Conservation (phyloP, 2,113 vertebrate species). For the Salvelinus fontinalis region DNA sequence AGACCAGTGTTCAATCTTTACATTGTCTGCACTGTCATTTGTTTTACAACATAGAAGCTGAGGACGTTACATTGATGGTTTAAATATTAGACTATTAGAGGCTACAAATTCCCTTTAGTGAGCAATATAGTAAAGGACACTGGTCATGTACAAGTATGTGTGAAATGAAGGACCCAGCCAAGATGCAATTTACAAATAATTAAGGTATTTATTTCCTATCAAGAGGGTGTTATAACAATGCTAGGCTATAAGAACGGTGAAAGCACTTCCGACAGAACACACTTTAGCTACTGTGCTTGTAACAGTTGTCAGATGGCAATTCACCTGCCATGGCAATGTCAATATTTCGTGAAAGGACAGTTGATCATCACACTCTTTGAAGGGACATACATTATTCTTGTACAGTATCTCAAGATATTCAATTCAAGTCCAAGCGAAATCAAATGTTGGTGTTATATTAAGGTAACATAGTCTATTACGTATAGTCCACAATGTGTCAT, state of each 20-base stretch:
- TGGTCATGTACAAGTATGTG: not conserved
- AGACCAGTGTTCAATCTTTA: too few species aligned
- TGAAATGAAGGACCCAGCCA: not conserved
- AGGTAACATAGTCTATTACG: not conserved
- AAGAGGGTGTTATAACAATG: too few species aligned
- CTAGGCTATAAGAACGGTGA: not conserved
- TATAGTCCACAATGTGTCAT: not conserved
- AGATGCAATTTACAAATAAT: not conserved
- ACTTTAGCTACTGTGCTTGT: constrained; percentile 22
- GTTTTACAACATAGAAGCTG: not conserved
- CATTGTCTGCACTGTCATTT: too few species aligned
- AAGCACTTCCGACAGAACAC: not conserved
- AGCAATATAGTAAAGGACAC: not conserved
- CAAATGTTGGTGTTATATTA: not conserved
- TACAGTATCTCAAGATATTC: too few species aligned
- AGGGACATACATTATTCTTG: not conserved
- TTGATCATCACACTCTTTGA: not conserved
- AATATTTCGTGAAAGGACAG: not conserved
- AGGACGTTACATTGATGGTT: constrained; percentile 8
- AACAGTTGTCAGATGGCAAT: not conserved
- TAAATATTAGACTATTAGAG: not conserved
- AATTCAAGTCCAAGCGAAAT: not conserved
- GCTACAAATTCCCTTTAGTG: not conserved
- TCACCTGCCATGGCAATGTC: not conserved
- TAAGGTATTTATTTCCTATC: constrained; percentile 17